Conservation (phyloP, 2,888 invertebrate genomes). For the Ischnus inquisitorius region DNA sequence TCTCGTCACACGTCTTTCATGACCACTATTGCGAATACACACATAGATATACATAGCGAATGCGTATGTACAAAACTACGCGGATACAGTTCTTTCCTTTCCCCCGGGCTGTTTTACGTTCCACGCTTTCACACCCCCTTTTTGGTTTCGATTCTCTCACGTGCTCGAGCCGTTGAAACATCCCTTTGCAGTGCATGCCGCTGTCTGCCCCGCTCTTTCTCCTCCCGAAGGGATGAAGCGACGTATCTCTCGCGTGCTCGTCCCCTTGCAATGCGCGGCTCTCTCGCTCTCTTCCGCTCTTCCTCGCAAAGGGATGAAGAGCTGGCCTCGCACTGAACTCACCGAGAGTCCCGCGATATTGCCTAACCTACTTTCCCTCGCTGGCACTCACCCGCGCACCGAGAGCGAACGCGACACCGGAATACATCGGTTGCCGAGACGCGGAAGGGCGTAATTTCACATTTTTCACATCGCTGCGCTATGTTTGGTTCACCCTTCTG, state of each 20-base stretch:
- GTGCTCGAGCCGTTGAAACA: conserved; percentile 2
- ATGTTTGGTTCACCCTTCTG: neutral
- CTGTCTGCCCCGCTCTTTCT: neutral
- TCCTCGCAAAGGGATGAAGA: neutral
- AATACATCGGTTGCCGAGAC: neutral
- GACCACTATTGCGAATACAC: neutral
- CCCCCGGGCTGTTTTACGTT: neutral
- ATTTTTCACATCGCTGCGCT: too few species aligned
- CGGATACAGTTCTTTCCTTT: neutral
- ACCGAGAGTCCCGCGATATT: conserved; percentile 27
- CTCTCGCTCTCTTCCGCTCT: neutral
- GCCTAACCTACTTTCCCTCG: conserved; percentile 38
- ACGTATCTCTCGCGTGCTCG: conserved; percentile 4
- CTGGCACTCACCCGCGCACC: conserved; percentile 26
- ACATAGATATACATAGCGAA: neutral
- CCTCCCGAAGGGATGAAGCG: conserved; percentile 9
- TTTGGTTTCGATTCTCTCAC: conserved; percentile 1
- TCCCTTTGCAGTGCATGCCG: conserved; percentile 14
- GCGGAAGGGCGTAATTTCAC: too few species aligned
- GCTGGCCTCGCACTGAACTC: neutral
- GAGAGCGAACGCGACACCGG: conserved; percentile 28
- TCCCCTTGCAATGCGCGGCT: conserved; percentile 9
- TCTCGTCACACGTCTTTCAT: conserved; percentile 5
- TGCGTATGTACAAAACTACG: neutral
- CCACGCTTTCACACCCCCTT: conserved; percentile 4